Evolutionary conservation across 2,797 vertebrate genomes (phyloP).

Genomic region (Zenarchopterus dispar): DNA sequence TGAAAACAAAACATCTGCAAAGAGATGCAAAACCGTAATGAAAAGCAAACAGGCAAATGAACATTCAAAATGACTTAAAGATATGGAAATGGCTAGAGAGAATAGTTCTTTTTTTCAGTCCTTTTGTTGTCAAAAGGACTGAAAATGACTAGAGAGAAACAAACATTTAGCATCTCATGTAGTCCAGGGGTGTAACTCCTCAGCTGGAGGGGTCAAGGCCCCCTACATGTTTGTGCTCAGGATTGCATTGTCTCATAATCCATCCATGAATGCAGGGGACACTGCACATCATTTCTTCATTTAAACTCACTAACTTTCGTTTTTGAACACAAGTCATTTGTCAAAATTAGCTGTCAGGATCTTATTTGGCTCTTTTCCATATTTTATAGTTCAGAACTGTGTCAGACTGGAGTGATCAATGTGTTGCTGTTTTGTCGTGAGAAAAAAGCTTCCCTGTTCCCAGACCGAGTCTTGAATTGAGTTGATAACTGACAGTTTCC

Average conservation of each 20-base stretch:
- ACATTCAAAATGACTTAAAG: neutral
- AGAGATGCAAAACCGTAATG: neutral
- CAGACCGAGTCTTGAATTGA: constrained; percentile 20
- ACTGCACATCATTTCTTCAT: neutral
- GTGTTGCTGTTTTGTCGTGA: neutral
- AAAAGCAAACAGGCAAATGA: neutral
- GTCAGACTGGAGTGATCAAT: constrained; percentile 14
- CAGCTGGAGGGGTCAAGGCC: neutral
- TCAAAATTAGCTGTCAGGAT: constrained; percentile 11
- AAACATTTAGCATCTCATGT: neutral
- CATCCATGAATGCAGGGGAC: neutral
- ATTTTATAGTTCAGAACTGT: constrained; percentile 17
- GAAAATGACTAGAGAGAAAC: neutral
- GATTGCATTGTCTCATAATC: neutral
- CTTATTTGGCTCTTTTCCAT: neutral
- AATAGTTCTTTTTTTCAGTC: too few species aligned
- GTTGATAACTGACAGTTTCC: constrained; percentile 27
- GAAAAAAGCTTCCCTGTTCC: constrained; percentile 20
- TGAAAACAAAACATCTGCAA: neutral
- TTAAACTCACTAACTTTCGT: too few species aligned
- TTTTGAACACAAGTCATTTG: neutral
- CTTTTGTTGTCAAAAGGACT: neutral
- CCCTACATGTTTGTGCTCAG: neutral
- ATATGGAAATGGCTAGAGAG: neutral
- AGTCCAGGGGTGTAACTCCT: neutral